Conservation (phyloP, 1,140 invertebrate species). For the Drosophila pandora region DNA sequence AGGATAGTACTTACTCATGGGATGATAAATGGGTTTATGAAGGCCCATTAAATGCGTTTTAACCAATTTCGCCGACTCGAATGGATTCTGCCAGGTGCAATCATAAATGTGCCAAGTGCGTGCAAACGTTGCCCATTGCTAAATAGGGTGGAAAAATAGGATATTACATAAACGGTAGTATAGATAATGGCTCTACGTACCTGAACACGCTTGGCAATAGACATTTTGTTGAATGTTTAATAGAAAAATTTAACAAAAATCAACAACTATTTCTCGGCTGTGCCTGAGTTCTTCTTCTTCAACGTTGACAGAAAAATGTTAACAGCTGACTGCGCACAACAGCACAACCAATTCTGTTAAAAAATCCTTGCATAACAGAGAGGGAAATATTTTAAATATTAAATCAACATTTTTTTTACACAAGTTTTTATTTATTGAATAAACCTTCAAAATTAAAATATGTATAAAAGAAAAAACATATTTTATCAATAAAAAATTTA, state of each 20-base stretch:
- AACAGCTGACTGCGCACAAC: neutral
- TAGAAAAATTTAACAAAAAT: constrained; percentile 30
- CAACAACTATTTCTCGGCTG: neutral
- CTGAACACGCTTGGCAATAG: constrained; percentile 83
- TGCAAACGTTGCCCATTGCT: constrained; percentile 99
- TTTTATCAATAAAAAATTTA: no score
- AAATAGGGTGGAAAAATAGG: constrained; percentile 48
- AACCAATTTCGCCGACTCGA: constrained; percentile 90
- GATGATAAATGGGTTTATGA: constrained; percentile 97
- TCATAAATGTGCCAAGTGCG: constrained; percentile 97
- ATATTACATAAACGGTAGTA: neutral
- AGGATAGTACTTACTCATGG: constrained; percentile 87
- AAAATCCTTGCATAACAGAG: no score
- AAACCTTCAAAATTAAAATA: no score
- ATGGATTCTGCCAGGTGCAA: constrained; percentile 98
- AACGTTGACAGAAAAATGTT: neutral
- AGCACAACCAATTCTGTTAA: neutral
- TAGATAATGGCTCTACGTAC: constrained; percentile 36
- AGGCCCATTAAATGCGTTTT: constrained; percentile 92
- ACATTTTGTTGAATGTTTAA: constrained; percentile 72
- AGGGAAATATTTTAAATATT: no score
- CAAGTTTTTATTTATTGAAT: no score
- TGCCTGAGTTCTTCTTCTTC: neutral
- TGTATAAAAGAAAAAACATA: no score
- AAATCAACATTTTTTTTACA: no score